Percentiles rank a stretch among this genome's conserved stretches.
These are phyloP conservation scores for Saccostrea glomerata DNA, from an alignment of 1,140 invertebrate genomes.

Conservation along the genomic window DNA sequence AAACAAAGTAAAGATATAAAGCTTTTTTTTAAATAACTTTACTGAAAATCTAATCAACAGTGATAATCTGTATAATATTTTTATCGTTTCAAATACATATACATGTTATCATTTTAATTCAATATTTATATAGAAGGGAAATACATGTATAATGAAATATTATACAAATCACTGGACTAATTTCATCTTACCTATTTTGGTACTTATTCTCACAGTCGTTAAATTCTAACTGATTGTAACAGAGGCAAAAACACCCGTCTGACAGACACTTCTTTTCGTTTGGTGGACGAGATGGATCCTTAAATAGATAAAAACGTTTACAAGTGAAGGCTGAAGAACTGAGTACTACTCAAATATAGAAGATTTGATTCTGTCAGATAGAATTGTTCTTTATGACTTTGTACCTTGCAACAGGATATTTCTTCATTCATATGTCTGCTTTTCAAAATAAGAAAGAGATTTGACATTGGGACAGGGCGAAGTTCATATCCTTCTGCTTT, in stretches of 20 bases:
- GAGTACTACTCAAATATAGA: background rate
- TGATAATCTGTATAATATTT: background rate
- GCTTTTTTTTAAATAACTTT: background rate
- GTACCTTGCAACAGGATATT: background rate
- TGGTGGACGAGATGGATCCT: background rate
- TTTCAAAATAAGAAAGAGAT: conserved; percentile 39
- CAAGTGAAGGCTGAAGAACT: background rate
- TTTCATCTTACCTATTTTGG: background rate
- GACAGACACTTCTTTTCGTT: background rate
- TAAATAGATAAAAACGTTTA: background rate
- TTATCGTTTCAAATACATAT: background rate
- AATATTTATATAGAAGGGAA: background rate
- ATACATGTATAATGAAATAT: background rate
- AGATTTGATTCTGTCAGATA: background rate
- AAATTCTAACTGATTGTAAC: background rate
- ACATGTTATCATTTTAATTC: background rate
- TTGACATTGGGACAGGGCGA: conserved; percentile 13
- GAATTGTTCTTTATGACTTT: background rate
- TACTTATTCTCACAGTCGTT: background rate
- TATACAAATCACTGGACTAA: background rate
- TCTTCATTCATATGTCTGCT: background rate
- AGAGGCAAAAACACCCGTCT: background rate
- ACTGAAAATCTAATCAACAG: background rate
- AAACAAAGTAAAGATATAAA: background rate
- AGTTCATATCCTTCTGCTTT: conserved; percentile 39